phyloP scores from a whole-genome alignment of 2,113 vertebrate genomes.

The Ammodytes dubius region DNA sequence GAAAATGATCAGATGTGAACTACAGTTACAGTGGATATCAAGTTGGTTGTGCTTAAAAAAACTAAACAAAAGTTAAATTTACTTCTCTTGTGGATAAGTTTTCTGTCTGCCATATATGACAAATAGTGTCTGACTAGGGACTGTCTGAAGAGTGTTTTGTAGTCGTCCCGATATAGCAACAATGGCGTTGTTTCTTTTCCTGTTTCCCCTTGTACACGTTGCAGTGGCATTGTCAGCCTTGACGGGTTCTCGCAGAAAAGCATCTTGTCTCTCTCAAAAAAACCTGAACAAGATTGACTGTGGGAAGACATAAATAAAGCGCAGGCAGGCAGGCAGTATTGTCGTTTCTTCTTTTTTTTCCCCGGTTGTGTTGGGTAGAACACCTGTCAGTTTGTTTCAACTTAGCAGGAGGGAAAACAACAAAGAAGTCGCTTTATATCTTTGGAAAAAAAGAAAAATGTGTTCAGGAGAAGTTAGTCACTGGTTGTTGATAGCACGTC shows the following conservation, averaged over 20 bases:
- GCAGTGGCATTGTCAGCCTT: conserved; percentile 65
- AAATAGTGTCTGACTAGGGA: not conserved
- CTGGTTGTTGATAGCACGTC: conserved; percentile 3
- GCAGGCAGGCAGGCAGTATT: not conserved
- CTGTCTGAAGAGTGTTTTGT: conserved; percentile 29
- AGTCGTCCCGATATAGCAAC: conserved; percentile 66
- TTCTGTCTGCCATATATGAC: not conserved
- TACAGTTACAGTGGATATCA: not conserved
- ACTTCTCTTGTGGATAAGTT: not conserved
- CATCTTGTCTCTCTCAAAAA: conserved; percentile 30
- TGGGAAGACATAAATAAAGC: conserved; percentile 64
- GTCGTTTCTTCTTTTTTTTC: conserved; percentile 25
- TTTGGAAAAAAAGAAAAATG: conserved; percentile 2
- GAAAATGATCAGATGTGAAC: not conserved
- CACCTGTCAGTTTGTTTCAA: conserved; percentile 29
- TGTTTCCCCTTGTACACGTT: conserved; percentile 62
- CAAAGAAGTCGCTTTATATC: not conserved
- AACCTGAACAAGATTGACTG: conserved; percentile 34
- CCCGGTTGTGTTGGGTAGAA: conserved; percentile 4
- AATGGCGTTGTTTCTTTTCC: conserved; percentile 70
- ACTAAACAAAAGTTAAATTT: not conserved
- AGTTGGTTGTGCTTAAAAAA: no score
- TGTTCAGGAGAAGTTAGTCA: not conserved
- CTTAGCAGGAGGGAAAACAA: not conserved
- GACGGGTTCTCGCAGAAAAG: conserved; percentile 34